A percentile compares a stretch with the other conserved stretches of the same genome.
Evolutionary conservation across 2,888 invertebrate species (phyloP).

Genomic region (Metellina segmentata): DNA sequence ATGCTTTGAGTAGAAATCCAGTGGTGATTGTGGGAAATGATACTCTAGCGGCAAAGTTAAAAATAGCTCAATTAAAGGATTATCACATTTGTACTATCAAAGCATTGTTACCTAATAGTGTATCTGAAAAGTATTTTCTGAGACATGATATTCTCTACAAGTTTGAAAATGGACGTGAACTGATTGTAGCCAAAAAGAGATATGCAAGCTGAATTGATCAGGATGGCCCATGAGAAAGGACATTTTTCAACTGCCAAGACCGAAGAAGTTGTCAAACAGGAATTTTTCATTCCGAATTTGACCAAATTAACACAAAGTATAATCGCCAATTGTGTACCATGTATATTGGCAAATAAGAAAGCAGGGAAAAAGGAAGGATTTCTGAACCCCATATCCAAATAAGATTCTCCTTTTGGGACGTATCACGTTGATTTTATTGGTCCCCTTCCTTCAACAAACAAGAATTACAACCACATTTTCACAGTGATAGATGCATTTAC

Average conservation of each 20-base stretch:
- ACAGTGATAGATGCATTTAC: too few species aligned
- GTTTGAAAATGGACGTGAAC: too few species aligned
- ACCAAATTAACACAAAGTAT: neutral
- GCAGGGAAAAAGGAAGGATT: too few species aligned
- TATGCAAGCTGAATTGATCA: constrained; percentile 33
- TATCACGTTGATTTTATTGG: constrained; percentile 25
- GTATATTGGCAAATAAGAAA: too few species aligned
- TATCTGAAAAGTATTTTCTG: neutral
- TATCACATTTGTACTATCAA: neutral
- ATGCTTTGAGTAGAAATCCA: neutral
- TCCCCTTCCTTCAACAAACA: too few species aligned
- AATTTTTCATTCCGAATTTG: constrained; percentile 22
- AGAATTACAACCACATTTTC: too few species aligned
- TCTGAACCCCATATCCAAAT: constrained; percentile 27
- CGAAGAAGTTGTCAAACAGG: constrained; percentile 14
- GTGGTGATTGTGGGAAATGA: too few species aligned
- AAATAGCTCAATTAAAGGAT: neutral
- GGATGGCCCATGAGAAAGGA: neutral
- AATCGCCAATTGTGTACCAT: constrained; percentile 32
- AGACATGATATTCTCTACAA: too few species aligned
- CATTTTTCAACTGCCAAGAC: constrained; percentile 15
- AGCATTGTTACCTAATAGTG: neutral
- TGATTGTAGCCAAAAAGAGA: constrained; percentile 5
- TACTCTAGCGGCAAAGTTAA: neutral
- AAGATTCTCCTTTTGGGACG: constrained; percentile 1